These are phyloP conservation scores for Hybos culiciformis DNA, from an alignment of 2,888 invertebrate species.

Conservation along the genomic window DNA sequence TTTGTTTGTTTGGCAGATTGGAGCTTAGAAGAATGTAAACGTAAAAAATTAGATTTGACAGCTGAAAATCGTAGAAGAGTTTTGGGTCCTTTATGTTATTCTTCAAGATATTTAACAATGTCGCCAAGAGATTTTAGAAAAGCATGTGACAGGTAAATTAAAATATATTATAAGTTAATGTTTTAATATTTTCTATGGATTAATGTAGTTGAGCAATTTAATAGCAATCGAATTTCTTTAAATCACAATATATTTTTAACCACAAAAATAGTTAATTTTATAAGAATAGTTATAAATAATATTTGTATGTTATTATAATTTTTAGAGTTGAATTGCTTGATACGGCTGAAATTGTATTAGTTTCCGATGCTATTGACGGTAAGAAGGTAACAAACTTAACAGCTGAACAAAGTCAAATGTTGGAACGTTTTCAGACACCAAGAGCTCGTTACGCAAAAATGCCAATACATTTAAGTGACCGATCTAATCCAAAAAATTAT, in stretches of 20 bases:
- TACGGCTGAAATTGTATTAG: conserved; percentile 26
- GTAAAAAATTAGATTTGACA: conserved; percentile 29
- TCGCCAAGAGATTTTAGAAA: conserved; percentile 25
- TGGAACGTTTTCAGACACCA: conserved; percentile 31
- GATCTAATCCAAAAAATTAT: conserved; percentile 34
- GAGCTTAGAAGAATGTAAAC: conserved; percentile 32
- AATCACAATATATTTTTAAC: too few species aligned
- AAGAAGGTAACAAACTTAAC: conserved; percentile 32
- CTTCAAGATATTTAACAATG: conserved; percentile 31
- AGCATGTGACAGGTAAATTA: conserved; percentile 31
- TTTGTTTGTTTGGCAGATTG: conserved; percentile 34
- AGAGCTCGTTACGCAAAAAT: conserved; percentile 33
- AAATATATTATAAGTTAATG: too few species aligned
- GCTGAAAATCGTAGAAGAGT: conserved; percentile 33
- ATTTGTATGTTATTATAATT: too few species aligned
- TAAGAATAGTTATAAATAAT: too few species aligned
- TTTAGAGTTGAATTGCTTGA: conserved; percentile 32
- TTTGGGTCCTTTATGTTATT: conserved; percentile 31
- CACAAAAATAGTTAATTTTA: too few species aligned
- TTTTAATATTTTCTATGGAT: too few species aligned
- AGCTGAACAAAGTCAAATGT: conserved; percentile 28
- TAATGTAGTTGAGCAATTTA: too few species aligned
- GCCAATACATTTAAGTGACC: conserved; percentile 35
- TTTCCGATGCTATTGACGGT: conserved; percentile 29
- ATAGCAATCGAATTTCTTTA: too few species aligned